Evolutionary conservation across 1,140 invertebrate species (phyloP), one percentile per base, ranked within the genome.

Genomic region (Phymastichus coffea): DNA sequence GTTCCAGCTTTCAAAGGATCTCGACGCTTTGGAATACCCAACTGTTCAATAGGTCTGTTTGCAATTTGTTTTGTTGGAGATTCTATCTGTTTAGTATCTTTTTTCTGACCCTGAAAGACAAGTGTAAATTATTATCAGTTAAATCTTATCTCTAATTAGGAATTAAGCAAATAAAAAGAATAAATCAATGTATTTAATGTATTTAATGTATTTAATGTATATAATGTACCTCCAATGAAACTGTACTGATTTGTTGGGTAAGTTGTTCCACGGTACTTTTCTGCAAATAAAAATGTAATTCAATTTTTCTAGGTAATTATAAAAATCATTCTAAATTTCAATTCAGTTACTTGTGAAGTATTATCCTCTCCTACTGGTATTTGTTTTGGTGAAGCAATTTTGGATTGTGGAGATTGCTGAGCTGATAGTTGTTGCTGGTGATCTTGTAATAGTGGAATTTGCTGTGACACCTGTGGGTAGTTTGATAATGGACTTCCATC

Each of bases 1-100:
- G 69, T 81, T 1, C 83, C 84, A 19, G 64, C 72, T 56, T 53
- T 55, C 0, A 14, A 38, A 12, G 63, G 35, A 57, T 69, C 63
- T 46, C 49, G 62, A 15, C 68, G 64, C 1, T 4, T 15, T 20
- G 68, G 70, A 3, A 33, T 12, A 6, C 28, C 12, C 38, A 14
- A 52, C 35, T 52, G 1, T 48, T 17, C 20, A 3, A 43, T 2
- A n/a, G 26, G 43, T 62, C 63, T 20, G 12, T 46, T 10, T 14
- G 63, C 65, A 26, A 65, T 61, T 30, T 54, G 4, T 40, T 57
- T 9, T 0, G 60, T 35, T 19, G 52, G 35, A 19, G 22, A 6
- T 14, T 61, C 59, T 35, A 40, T 60, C 9, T 7, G 8, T 14
- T 6, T 28, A 22, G 25, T 38, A 44, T 43, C 26, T 26, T 15